Base-by-base conservation (phyloP, 2,888 invertebrate genomes). In the Limnephilus marmoratus region DNA sequence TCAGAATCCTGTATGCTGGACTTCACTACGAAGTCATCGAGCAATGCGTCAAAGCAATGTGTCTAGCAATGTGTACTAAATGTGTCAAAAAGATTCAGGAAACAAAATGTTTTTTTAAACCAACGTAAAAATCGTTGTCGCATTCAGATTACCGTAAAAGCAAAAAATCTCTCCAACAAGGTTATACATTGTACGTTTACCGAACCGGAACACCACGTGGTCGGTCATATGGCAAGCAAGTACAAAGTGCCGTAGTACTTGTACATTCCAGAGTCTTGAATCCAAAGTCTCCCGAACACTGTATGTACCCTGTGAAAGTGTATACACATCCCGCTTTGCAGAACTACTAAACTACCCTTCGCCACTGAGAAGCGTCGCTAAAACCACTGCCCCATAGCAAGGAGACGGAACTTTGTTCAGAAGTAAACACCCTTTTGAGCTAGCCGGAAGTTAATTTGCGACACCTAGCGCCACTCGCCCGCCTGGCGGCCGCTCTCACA, bases 381-480 rank as follows among this genome's bases (percentile, higher is more conserved):
- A 89, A 89, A 34, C 88, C 80, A 80, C 80, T 34, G 88, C 24
- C n/a, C 90, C 86, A 34, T 34, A 18, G 80, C 12, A 80, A 81
- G 86, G 85, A 85, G 89, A n/a, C 53, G 80, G 81, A 93, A 93
- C 91, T 93, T 93, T 91, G 92, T 93, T 91, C 82, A 90, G 91
- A 91, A 92, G 93, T 91, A 92, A 92, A 93, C 93, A 92, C 91
- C 91, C 91, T 87, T 85, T 85, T 41, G 83, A 85, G 85, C 53
- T 31, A 88, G 89, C 85, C 90, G 92, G 92, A 93, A 93, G 93
- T 93, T 93, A 93, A 93, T 93, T 93, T 93, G 93, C 93, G 93
- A 93, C 93, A 93, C 93, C 93, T 92, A 91, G 85, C 86, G 91
- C 49, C 85, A 81, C 68, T 37, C 45, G n/a, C n/a, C 24, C 53